Percentiles rank a stretch among this genome's conserved stretches.
phyloP scores from a whole-genome alignment of 2,888 invertebrate species.

The Didymodactylos carnosus region DNA sequence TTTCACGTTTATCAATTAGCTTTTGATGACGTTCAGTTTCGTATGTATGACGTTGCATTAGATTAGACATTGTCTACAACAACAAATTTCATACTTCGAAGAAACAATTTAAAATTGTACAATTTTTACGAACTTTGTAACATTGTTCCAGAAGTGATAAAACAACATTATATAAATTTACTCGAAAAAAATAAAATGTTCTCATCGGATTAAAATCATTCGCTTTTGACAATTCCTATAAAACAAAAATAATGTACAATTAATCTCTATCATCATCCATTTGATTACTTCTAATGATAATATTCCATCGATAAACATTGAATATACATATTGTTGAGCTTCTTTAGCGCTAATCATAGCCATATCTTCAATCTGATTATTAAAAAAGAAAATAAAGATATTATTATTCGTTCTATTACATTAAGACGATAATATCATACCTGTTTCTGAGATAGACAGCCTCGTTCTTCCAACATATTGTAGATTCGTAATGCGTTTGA shows the following conservation, averaged over 20 bases:
- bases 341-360: constrained; percentile 85
- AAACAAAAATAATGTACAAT: constrained; percentile 38
- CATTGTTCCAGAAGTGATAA: neutral
- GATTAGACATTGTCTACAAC: neutral
- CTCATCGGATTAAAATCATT: constrained; percentile 54
- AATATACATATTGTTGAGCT: constrained; percentile 66
- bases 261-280: constrained; percentile 39
- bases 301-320: constrained; percentile 39
- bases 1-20: neutral
- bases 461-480: constrained; percentile 56
- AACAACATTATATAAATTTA: constrained; percentile 24
- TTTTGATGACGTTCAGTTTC: neutral
- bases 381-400: neutral
- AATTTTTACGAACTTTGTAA: neutral
- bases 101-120: neutral
- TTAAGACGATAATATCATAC: constrained; percentile 17
- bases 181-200: constrained; percentile 55
- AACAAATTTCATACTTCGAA: neutral
- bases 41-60: neutral
- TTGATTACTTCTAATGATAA: constrained; percentile 44
- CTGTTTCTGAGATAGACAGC: constrained; percentile 59
- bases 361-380: constrained; percentile 59
- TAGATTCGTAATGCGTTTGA: constrained; percentile 40
- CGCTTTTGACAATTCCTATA: constrained; percentile 33
- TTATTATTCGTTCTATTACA: neutral